Percentiles rank a stretch among this genome's conserved stretches.
Conservation (phyloP, 2,888 invertebrate genomes). For the Pomacea canaliculata region DNA sequence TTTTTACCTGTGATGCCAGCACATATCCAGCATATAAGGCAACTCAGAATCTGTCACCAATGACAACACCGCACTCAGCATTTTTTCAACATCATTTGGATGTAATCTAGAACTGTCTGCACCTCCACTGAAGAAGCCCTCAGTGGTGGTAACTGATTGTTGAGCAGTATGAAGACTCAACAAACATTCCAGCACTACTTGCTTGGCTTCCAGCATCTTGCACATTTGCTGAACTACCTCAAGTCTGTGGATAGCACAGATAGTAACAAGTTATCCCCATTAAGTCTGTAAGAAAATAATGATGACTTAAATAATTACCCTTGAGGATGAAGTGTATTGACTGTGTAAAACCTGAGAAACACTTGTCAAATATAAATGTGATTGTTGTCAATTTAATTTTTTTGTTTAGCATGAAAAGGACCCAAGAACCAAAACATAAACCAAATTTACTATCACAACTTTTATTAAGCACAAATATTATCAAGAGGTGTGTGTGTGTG, state of each 20-base stretch:
- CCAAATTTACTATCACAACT: too few species aligned
- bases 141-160: background rate
- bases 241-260: conserved; percentile 12
- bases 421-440: too few species aligned
- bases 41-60: conserved; percentile 8
- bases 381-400: too few species aligned
- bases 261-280: too few species aligned
- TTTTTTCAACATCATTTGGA: background rate
- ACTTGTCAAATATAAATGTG: too few species aligned
- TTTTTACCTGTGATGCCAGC: conserved; percentile 20
- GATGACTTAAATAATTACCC: too few species aligned
- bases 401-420: too few species aligned
- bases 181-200: conserved; percentile 22
- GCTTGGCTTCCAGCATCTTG: background rate
- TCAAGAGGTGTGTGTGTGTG: too few species aligned
- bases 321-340: too few species aligned
- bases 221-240: conserved; percentile 25
- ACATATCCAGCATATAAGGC: conserved; percentile 1
- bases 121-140: background rate
- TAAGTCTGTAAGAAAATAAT: too few species aligned
- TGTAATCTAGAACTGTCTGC: conserved; percentile 1
- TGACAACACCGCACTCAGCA: conserved; percentile 21
- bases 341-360: too few species aligned
- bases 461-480: too few species aligned
- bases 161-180: background rate